Percentiles rank a stretch among this genome's conserved stretches.
These are phyloP conservation scores for Aplodontia rufa DNA, from an alignment of 2,113 vertebrate genomes.

Conservation along the genomic window DNA sequence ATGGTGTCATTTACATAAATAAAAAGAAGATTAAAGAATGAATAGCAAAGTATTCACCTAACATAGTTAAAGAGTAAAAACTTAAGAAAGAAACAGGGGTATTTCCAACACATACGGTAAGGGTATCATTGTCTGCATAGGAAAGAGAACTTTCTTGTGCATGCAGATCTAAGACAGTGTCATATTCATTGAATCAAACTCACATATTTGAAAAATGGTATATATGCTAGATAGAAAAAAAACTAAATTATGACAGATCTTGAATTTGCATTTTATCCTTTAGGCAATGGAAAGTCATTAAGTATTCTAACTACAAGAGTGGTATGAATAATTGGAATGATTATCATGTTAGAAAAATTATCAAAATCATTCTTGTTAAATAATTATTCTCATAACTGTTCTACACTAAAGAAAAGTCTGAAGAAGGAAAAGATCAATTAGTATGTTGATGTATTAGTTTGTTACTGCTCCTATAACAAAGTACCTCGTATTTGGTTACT, in stretches of 20 bases:
- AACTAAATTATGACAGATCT: not conserved
- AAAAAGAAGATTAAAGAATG: not conserved
- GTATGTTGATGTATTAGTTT: not conserved
- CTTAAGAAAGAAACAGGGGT: not conserved
- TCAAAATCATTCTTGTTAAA: slow-evolving; percentile 55
- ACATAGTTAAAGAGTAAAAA: not conserved
- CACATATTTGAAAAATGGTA: not conserved
- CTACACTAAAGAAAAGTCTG: not conserved
- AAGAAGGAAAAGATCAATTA: not conserved
- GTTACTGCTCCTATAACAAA: not conserved
- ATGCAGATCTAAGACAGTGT: not conserved
- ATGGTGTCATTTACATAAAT: not conserved
- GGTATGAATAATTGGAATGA: slow-evolving; percentile 46
- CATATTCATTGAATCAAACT: not conserved
- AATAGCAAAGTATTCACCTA: not conserved
- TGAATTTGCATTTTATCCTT: slow-evolving; percentile 46
- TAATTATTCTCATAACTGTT: slow-evolving; percentile 9
- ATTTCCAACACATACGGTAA: not conserved
- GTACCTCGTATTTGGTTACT: not conserved
- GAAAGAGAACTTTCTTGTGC: not conserved
- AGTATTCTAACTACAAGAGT: slow-evolving; percentile 48
- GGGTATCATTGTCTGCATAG: not conserved
- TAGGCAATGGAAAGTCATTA: slow-evolving; percentile 46
- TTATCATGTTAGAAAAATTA: slow-evolving; percentile 51
- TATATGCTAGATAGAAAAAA: not conserved